phyloP scores from a whole-genome alignment of 2,797 vertebrate species.

The Nyctibius grandis region DNA sequence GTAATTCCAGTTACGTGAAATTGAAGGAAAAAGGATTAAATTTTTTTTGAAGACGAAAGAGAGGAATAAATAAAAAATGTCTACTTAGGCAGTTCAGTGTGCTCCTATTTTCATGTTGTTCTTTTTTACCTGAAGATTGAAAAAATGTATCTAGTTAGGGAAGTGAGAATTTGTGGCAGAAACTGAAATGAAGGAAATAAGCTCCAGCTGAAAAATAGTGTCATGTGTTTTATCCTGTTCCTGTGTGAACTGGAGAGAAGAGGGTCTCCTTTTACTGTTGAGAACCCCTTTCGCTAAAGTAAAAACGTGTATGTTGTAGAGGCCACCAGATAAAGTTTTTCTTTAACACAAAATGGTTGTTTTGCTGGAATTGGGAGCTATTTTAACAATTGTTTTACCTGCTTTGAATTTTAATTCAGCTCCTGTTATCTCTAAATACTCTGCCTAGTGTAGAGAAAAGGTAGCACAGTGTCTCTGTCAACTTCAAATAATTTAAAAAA shows the following conservation, averaged over 20 bases:
- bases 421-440: background rate
- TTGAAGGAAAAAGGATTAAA: background rate
- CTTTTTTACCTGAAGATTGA: background rate
- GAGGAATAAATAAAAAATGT: background rate
- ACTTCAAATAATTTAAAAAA: background rate
- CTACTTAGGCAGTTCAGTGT: background rate
- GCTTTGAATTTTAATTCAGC: background rate
- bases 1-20: background rate
- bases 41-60: background rate
- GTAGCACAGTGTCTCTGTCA: background rate
- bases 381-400: background rate
- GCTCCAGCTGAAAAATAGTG: background rate
- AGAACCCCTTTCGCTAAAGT: background rate
- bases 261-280: background rate
- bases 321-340: background rate
- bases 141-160: background rate
- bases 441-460: background rate
- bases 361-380: background rate
- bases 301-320: background rate
- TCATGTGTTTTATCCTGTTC: background rate
- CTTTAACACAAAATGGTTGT: background rate
- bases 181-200: background rate
- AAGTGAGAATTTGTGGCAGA: background rate
- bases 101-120: background rate
- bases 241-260: background rate